Evolutionary conservation across 2,888 invertebrate species (phyloP).

Genomic region (Phorcus lineatus): DNA sequence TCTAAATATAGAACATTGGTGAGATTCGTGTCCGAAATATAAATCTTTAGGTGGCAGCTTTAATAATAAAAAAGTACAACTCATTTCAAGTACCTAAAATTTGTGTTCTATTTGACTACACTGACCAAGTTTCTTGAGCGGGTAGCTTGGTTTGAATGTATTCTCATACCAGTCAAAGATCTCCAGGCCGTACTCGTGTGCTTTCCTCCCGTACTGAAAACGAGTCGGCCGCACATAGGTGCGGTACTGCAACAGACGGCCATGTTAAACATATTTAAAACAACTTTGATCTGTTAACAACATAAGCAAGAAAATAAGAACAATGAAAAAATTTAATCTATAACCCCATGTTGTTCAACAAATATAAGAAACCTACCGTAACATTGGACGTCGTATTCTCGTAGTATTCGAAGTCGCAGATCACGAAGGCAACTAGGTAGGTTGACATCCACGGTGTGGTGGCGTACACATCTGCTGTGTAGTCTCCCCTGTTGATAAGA

Average conservation of each 20-base stretch:
- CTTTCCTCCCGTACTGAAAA: slow-evolving; percentile 83
- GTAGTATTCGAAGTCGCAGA: slow-evolving; percentile 71
- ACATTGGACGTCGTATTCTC: slow-evolving; percentile 19
- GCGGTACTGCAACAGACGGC: slow-evolving; percentile 74
- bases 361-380: slow-evolving; percentile 20
- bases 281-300: too few relatives aligned
- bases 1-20: too few relatives aligned
- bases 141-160: slow-evolving; percentile 90
- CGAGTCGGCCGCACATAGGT: slow-evolving; percentile 79
- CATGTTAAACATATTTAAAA: not conserved
- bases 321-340: too few relatives aligned
- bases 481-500: not conserved
- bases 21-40: too few relatives aligned
- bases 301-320: too few relatives aligned
- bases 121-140: slow-evolving; percentile 90
- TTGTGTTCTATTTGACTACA: not conserved
- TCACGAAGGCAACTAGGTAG: slow-evolving; percentile 74
- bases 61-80: too few relatives aligned
- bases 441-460: slow-evolving; percentile 82
- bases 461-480: slow-evolving; percentile 82
- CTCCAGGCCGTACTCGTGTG: slow-evolving; percentile 79
- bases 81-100: not conserved
- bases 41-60: too few relatives aligned
- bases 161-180: slow-evolving; percentile 85
- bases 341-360: too few relatives aligned